Evolutionary conservation across 2,113 vertebrate genomes (phyloP).

Genomic region (Dromaius novaehollandiae): DNA sequence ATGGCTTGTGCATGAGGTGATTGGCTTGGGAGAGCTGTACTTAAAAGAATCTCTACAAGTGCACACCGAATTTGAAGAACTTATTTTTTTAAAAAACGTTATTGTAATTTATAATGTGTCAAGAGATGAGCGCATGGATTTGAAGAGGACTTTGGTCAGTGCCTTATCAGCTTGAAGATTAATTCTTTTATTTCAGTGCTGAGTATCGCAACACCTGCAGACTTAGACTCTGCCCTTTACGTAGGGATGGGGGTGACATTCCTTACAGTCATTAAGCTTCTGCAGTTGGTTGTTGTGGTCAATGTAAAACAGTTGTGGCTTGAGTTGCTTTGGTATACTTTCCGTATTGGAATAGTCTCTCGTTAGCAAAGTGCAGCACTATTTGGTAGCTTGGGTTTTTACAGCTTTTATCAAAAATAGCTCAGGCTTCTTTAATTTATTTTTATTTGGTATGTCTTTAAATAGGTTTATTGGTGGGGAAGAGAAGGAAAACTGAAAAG

Average conservation of each 20-base stretch:
- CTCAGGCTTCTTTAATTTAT: background rate
- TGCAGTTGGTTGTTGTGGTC: background rate
- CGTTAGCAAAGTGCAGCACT: background rate
- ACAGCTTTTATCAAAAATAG: slow-evolving; percentile 8
- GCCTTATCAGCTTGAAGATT: slow-evolving; percentile 65
- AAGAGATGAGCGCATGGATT: background rate
- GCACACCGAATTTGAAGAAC: background rate
- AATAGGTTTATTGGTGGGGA: background rate
- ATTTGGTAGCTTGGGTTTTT: background rate
- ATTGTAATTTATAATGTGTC: background rate
- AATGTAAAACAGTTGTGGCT: background rate
- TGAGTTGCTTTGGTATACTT: background rate
- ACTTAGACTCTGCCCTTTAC: background rate
- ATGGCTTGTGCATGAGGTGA: slow-evolving; percentile 41
- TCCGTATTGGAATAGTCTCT: background rate
- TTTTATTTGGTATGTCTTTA: background rate
- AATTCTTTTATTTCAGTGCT: slow-evolving; percentile 33
- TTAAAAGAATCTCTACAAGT: background rate
- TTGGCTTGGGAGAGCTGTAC: background rate
- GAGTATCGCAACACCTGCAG: background rate
- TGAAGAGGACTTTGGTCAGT: slow-evolving; percentile 61
- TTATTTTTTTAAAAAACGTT: background rate
- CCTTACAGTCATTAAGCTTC: background rate
- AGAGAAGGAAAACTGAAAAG: fast-evolving
- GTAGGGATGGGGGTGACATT: background rate